Conservation (phyloP, 2,888 invertebrate species). For the Trachelus tabidus region DNA sequence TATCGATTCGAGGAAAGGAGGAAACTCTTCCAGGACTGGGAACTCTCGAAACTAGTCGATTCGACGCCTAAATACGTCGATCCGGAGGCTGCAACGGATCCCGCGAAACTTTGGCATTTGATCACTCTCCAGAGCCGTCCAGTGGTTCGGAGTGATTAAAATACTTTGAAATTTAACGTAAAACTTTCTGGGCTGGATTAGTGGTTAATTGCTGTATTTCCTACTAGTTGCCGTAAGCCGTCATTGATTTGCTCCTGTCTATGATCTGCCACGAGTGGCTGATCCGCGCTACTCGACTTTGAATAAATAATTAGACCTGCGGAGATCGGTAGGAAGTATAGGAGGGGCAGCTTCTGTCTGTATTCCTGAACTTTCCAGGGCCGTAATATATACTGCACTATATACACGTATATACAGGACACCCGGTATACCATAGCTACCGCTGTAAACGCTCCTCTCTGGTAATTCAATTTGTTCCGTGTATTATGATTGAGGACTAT, state of each 20-base stretch:
- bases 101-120: neutral
- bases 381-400: neutral
- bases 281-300: neutral
- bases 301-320: neutral
- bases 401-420: slow-evolving; percentile 2
- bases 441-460: neutral
- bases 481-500: neutral
- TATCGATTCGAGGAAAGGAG: neutral
- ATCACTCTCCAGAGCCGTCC: neutral
- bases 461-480: neutral
- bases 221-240: neutral
- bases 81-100: neutral
- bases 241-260: neutral
- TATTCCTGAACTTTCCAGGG: neutral
- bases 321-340: neutral
- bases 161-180: neutral
- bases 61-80: neutral
- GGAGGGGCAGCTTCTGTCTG: neutral
- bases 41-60: neutral
- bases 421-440: neutral
- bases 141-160: neutral
- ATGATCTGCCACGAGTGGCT: neutral
- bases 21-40: neutral
- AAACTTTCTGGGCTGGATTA: neutral
- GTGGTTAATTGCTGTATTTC: neutral